A percentile compares a stretch with the other conserved stretches of the same genome.
Evolutionary conservation across 1,140 invertebrate species (phyloP).

Genomic region (Drosophila rhopaloa): DNA sequence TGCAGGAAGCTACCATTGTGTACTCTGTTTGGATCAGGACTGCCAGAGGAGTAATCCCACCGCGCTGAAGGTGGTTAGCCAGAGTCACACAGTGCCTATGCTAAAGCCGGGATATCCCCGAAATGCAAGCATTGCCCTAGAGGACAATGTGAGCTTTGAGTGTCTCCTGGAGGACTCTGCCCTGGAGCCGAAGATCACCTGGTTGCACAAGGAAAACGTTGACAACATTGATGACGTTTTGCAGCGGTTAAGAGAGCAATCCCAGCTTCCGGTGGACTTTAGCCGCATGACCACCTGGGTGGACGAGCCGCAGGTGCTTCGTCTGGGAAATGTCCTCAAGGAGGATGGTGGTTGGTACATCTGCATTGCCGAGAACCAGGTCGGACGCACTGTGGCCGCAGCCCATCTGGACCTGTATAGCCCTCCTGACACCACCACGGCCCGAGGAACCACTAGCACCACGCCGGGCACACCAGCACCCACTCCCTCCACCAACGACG

Average conservation of each 20-base stretch:
- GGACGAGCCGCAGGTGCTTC: constrained; percentile 87
- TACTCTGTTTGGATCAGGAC: constrained; percentile 90
- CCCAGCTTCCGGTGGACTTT: background rate
- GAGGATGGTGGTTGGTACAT: constrained; percentile 97
- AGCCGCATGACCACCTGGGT: constrained; percentile 13
- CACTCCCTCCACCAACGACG: background rate
- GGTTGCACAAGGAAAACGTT: constrained; percentile 84
- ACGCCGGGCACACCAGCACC: constrained; percentile 4
- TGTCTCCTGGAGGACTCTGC: constrained; percentile 89
- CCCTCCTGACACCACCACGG: constrained; percentile 8
- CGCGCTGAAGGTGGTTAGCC: constrained; percentile 43
- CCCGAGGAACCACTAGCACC: background rate
- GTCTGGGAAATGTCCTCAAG: constrained; percentile 91
- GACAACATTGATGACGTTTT: constrained; percentile 34
- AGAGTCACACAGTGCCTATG: constrained; percentile 91
- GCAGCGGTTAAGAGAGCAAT: constrained; percentile 12
- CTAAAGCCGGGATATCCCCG: constrained; percentile 91
- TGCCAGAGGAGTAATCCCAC: constrained; percentile 89
- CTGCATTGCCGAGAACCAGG: constrained; percentile 93
- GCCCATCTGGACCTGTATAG: constrained; percentile 88
- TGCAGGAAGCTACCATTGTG: constrained; percentile 93
- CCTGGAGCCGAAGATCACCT: constrained; percentile 90
- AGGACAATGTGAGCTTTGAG: constrained; percentile 88
- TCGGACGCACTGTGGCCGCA: constrained; percentile 91
- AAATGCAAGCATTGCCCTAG: constrained; percentile 90